Base-by-base conservation (phyloP, 2,113 vertebrate species). In the Menidia beryllina region DNA sequence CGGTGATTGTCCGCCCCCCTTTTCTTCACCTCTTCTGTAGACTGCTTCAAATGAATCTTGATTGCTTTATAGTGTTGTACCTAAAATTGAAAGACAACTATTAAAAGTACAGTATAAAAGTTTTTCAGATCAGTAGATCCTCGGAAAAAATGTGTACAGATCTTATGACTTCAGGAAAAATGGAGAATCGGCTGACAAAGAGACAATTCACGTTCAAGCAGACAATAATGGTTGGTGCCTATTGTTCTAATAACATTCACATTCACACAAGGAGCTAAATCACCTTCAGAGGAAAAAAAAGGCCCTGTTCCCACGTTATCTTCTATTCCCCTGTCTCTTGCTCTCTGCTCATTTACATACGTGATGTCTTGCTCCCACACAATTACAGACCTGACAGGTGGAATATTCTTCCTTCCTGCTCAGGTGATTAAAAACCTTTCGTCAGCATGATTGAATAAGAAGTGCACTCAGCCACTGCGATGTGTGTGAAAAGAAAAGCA, bases 231-330 rank as follows among this genome's bases (percentile, higher is more conserved):
- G n/a, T 0, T 12, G 39, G 39, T 50, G 21, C 66, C 75, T 72
- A 63, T 88, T 86, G 76, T 79, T 86, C 65, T 76, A 60, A 64
- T 80, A 48, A 81, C 49, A 70, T 82, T 86, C 69, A 59, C 65
- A 69, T 79, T 72, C 53, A 65, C 54, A 36, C 55, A 34, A 72
- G 72, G 38, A 57, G 39, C 56, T 72, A 74, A 83, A 87, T 85
- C 65, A 73, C 62, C 60, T 54, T 66, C 26, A 72, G 43, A 63
- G 48, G 48, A 47, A n/a, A n/a, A n/a, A n/a, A n/a, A 15, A 1
- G 15, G 38, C 48, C 53, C 74, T 71, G 66, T 69, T 81, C n/a
- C 20, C 20, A 53, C 70, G 79, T 79, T 81, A 57, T 84, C 58
- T 38, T 86, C 74, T 80, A 75, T 82, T 85, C 84, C 72, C 70